Evolutionary conservation across 2,888 invertebrate species (phyloP).

Genomic region (Syritta pipiens): DNA sequence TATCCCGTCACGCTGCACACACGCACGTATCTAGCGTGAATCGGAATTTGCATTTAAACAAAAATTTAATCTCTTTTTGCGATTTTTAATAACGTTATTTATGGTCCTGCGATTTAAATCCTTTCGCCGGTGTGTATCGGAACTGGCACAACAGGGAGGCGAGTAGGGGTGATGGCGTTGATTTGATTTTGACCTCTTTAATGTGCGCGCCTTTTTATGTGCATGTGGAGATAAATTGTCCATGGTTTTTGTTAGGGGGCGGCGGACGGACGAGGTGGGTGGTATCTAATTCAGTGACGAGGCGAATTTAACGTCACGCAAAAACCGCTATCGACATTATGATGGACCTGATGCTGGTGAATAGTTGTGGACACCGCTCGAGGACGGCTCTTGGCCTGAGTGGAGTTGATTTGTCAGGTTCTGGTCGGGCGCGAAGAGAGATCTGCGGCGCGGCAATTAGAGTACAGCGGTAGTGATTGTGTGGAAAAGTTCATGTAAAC

Average conservation of each 20-base stretch:
- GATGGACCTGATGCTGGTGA: background rate
- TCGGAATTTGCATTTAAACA: slow-evolving; percentile 12
- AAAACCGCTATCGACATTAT: background rate
- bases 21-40: background rate
- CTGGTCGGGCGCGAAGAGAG: no score
- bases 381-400: slow-evolving; percentile 9
- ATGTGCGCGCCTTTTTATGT: background rate
- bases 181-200: background rate
- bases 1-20: slow-evolving; percentile 17
- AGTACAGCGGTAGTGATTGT: no score
- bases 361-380: background rate
- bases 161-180: background rate
- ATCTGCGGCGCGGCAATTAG: no score
- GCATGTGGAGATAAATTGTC: background rate
- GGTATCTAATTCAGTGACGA: background rate
- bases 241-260: background rate
- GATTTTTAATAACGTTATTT: slow-evolving; percentile 17
- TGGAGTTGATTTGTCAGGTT: background rate
- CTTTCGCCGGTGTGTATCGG: background rate
- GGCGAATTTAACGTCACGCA: background rate
- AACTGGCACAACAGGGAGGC: background rate
- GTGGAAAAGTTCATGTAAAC: no score
- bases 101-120: slow-evolving; percentile 8
- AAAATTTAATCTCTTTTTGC: slow-evolving; percentile 28
- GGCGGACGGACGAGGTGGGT: no score